Evolutionary conservation across 2,888 invertebrate species (phyloP), one percentile per base, ranked within the genome.

Genomic region (Chydorus sphaericus): DNA sequence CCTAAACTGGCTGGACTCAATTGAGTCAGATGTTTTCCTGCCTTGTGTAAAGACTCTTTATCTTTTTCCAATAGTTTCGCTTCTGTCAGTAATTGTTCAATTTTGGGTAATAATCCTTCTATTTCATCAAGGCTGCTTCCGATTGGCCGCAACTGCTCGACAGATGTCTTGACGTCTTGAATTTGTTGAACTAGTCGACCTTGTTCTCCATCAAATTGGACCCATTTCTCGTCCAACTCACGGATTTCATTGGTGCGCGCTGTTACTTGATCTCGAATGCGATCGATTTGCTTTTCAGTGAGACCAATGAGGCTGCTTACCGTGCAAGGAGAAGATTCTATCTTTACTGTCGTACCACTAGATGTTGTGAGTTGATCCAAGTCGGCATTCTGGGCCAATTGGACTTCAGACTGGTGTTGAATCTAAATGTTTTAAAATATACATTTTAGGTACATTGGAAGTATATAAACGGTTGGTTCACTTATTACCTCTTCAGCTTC

Each of bases 1-100:
- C 84, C 81, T 69, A 85, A 81, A 62, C 85, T 85, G 54, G 81
- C 77, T 65, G 85, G 81, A 70, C 92, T 84, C 71, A 85, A 82
- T 65, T 84, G 81, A 80, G 89, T 81, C 61, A 89, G 70, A 63
- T 81, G 76, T 55, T 84, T 74, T 1, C 87, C 89, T 72, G 87
- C 83, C 64, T 81, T 80, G 63, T 84, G 79, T n/a, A 90, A 73
- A 61, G 81, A 78, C 60, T 84, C 80, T 65, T 83, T 81, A 0
- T 81, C 71, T 5, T 28, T 29, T 51, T 60, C 59, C 58, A 57
- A 62, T 55, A 48, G 58, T 54, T 20, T 62, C 62, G 76, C 76
- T n/a, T 67, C 67, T 44, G 74, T 72, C 26, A 75, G 65, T 18
- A 78, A 38, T 14, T 54, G 28, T 36, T 58, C 53, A 6, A 62